A percentile compares a stretch with the other conserved stretches of the same genome.
phyloP scores from a whole-genome alignment of 2,113 vertebrate genomes.

The Apteryx owenii region DNA sequence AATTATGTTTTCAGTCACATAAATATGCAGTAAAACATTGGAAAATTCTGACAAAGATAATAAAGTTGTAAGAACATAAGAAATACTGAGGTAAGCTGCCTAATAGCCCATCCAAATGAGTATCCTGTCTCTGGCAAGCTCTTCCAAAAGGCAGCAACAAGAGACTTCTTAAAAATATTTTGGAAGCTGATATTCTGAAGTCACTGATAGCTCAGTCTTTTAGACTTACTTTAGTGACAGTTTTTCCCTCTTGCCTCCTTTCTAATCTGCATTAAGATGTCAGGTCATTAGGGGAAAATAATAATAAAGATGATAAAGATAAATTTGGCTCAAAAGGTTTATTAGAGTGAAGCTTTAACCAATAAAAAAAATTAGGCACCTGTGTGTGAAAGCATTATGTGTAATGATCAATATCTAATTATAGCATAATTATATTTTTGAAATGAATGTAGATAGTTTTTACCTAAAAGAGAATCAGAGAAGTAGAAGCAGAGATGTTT shows the following conservation, averaged over 20 bases:
- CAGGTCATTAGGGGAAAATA: background rate
- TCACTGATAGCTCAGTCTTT: background rate
- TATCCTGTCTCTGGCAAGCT: background rate
- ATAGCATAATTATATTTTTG: constrained; percentile 1
- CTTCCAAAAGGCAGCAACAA: background rate
- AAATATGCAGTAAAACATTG: background rate
- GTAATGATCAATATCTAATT: constrained; percentile 33
- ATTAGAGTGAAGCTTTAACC: background rate
- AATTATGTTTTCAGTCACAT: background rate
- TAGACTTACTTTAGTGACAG: background rate
- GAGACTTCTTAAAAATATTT: background rate
- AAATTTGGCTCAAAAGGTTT: background rate
- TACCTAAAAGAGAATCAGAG: background rate
- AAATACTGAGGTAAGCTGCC: background rate
- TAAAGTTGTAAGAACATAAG: background rate
- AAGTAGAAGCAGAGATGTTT: background rate
- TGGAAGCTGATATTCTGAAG: background rate
- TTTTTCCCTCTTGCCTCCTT: background rate
- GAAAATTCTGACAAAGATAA: background rate
- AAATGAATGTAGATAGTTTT: background rate
- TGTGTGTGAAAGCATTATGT: background rate
- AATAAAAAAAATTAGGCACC: background rate
- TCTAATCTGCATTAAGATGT: background rate
- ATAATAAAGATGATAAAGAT: background rate
- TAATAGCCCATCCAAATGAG: background rate